These are phyloP conservation scores for Beaufortia kweichowensis DNA, from an alignment of 2,113 vertebrate genomes.

Conservation along the genomic window DNA sequence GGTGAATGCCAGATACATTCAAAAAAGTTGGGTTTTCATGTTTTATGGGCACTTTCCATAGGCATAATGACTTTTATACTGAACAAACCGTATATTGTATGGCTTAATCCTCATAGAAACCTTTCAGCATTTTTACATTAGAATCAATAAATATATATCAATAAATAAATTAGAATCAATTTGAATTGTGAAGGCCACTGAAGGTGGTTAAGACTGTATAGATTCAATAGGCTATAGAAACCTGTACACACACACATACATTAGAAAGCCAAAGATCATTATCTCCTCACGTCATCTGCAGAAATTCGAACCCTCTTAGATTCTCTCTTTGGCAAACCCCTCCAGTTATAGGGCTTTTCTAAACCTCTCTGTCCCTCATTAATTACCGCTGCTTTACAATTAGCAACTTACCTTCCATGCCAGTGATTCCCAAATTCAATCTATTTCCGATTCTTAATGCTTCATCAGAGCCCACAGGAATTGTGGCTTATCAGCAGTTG, in stretches of 20 bases:
- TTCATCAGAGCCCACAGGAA: slow-evolving; percentile 10
- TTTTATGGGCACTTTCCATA: too few species aligned
- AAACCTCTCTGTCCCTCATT: slow-evolving; percentile 23
- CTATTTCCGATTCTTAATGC: slow-evolving; percentile 11
- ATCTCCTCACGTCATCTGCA: slow-evolving; percentile 15
- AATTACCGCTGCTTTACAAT: slow-evolving; percentile 21
- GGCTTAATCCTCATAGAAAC: too few species aligned
- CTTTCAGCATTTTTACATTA: too few species aligned
- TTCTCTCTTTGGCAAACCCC: background rate
- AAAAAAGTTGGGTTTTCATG: too few species aligned
- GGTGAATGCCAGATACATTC: too few species aligned
- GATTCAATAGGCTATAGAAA: too few species aligned
- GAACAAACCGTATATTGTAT: too few species aligned
- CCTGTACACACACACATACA: background rate
- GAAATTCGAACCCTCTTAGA: slow-evolving; percentile 26
- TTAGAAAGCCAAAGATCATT: slow-evolving; percentile 24
- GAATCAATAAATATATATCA: too few species aligned
- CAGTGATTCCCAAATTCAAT: slow-evolving; percentile 21
- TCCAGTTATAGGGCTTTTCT: background rate
- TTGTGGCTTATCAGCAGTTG: slow-evolving; percentile 5
- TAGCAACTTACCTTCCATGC: slow-evolving; percentile 19
- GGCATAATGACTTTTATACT: too few species aligned
- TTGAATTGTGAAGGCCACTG: too few species aligned
- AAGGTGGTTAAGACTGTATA: too few species aligned
- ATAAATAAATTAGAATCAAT: too few species aligned